Evolutionary conservation across 2,888 invertebrate genomes (phyloP), one percentile per base, ranked within the genome.

Genomic region (Yponomeuta cagnagella): DNA sequence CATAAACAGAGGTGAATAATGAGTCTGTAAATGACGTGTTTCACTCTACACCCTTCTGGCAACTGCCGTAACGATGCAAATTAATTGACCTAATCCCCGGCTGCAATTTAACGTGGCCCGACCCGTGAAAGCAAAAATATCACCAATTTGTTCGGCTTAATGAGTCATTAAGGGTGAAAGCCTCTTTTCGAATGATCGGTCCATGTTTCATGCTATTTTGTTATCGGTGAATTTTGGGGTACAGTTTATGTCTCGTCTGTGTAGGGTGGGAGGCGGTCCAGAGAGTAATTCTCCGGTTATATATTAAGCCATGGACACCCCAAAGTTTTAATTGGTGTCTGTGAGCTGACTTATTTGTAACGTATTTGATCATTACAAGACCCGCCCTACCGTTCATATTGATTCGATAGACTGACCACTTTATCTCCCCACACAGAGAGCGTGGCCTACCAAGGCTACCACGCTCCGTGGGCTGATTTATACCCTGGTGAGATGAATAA

Each of bases 111-210:
- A 58, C 52, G 52, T 4, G 52, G 52, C 52, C 12, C 15, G 52
- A 58, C 12, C 52, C 52, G 15, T 58, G 52, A 58, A 58, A 58
- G 52, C 52, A 15, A 58, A 58, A 58, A 58, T 58, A 58, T 58
- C 52, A 58, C 52, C 52, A 58, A 58, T 58, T 58, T 58, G 52
- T 58, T 58, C 15, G 52, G 52, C 52, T 58, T 58, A 58, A 58
- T 58, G 52, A 15, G 15, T 58, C 52, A 43, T 15, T 58, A 58
- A 5, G 15, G 52, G 15, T 58, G 15, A 15, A 15, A 15, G 52
- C 52, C 52, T 58, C 52, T 58, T 58, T 58, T 58, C 52, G 52
- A 58, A 58, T 58, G 52, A 58, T 12, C 15, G 52, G 15, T 58
- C 15, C 52, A 15, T 58, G 15, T 58, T 58, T 58, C 15, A 15